A percentile compares a stretch with the other conserved stretches of the same genome.
These are phyloP conservation scores for Conomelus anceps DNA, from an alignment of 2,888 invertebrate genomes.

Conservation along the genomic window DNA sequence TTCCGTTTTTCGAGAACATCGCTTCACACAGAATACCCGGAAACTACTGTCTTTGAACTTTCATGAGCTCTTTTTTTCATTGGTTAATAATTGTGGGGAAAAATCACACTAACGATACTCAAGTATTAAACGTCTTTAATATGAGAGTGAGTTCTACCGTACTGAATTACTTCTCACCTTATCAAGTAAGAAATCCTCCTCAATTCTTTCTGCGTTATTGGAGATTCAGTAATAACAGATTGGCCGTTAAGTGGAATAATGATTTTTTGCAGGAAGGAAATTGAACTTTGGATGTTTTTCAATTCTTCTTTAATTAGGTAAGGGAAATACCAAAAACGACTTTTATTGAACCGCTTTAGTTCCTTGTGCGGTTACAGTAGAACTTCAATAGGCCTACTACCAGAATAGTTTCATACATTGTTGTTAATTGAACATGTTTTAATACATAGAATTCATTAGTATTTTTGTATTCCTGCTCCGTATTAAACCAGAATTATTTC, in stretches of 20 bases:
- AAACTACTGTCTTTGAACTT: not conserved
- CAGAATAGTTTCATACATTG: not conserved
- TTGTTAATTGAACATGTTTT: too few species aligned
- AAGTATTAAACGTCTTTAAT: not conserved
- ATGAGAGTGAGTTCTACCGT: not conserved
- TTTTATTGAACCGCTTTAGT: not conserved
- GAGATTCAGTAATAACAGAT: not conserved
- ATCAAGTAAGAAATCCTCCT: not conserved
- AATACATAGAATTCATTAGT: too few species aligned
- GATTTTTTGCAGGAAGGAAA: not conserved
- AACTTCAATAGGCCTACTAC: not conserved
- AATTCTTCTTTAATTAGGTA: not conserved
- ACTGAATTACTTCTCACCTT: not conserved
- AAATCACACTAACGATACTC: not conserved
- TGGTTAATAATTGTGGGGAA: not conserved
- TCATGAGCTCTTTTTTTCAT: not conserved
- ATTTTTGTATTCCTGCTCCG: too few species aligned
- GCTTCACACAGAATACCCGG: not conserved
- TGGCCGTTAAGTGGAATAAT: not conserved
- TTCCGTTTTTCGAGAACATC: not conserved
- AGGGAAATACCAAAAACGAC: not conserved
- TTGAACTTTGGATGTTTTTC: not conserved
- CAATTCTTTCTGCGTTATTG: not conserved
- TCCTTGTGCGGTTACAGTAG: too few species aligned
- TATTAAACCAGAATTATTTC: too few species aligned